A percentile compares a stretch with the other conserved stretches of the same genome.
phyloP scores from a whole-genome alignment of 2,113 vertebrate species.

The Corythaixoides concolor region DNA sequence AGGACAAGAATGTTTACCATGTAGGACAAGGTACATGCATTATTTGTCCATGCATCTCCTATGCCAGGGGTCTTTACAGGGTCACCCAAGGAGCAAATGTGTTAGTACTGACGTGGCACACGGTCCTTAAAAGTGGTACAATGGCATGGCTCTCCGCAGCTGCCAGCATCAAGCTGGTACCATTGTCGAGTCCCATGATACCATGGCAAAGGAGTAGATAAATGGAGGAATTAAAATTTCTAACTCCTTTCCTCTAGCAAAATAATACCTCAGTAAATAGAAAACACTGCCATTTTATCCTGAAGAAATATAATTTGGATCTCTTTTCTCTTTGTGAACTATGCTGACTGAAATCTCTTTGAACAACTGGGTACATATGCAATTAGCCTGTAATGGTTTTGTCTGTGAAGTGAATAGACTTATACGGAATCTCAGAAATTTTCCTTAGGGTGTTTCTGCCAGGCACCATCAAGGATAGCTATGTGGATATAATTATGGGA shows the following conservation, averaged over 20 bases:
- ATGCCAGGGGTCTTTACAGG: neutral
- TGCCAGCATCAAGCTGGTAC: neutral
- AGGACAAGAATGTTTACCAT: neutral
- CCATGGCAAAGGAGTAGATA: neutral
- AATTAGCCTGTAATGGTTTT: neutral
- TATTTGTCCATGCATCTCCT: neutral
- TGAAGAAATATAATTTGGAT: neutral
- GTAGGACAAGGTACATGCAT: neutral
- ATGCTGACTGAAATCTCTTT: neutral
- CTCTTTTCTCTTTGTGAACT: neutral
- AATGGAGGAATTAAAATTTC: neutral
- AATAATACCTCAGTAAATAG: neutral
- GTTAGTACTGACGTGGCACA: accelerated
- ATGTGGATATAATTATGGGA: neutral
- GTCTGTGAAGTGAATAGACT: neutral
- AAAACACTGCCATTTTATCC: neutral
- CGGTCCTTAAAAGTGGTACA: neutral
- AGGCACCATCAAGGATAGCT: neutral
- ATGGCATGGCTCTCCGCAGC: neutral
- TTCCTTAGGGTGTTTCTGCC: neutral
- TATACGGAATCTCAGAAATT: neutral
- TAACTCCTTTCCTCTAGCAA: neutral
- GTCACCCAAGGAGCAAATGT: neutral
- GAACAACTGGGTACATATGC: neutral
- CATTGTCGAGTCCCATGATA: neutral